Conservation (phyloP, 2,888 invertebrate species). For the Sussaba pulchella region DNA sequence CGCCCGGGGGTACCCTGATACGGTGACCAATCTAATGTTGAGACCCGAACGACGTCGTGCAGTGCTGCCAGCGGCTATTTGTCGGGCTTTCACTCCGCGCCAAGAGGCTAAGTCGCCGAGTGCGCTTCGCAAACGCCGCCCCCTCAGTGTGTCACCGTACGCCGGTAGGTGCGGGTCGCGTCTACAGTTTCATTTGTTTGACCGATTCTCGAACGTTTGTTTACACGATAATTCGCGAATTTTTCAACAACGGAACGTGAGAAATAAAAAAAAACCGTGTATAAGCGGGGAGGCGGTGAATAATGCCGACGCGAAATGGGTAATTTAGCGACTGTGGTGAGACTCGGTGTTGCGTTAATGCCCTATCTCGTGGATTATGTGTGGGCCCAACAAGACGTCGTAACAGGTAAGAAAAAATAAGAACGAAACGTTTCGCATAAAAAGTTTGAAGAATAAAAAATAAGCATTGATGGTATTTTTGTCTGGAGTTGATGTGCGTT, state of each 20-base stretch:
- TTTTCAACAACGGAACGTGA: neutral
- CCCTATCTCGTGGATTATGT: conserved; percentile 81
- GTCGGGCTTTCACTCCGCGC: too few species aligned
- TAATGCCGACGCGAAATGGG: conserved; percentile 77
- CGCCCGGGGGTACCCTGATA: too few species aligned
- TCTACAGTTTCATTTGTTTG: conserved; percentile 33
- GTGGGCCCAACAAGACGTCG: conserved; percentile 74
- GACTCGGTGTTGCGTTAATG: conserved; percentile 79
- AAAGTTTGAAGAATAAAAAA: too few species aligned
- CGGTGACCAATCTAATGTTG: too few species aligned
- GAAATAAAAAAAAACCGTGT: conserved; percentile 24
- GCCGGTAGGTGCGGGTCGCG: conserved; percentile 62
- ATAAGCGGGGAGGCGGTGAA: conserved; percentile 61
- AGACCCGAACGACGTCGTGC: too few species aligned
- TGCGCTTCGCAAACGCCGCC: too few species aligned
- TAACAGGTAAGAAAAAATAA: conserved; percentile 63
- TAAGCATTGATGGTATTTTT: too few species aligned
- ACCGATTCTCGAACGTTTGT: conserved; percentile 27
- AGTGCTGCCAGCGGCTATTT: too few species aligned
- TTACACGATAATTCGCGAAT: conserved; percentile 19
- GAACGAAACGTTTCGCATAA: too few species aligned
- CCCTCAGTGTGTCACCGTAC: conserved; percentile 74
- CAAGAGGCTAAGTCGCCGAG: too few species aligned
- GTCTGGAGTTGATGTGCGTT: too few species aligned
- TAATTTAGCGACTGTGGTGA: conserved; percentile 80